A percentile compares a stretch with the other conserved stretches of the same genome.
These are phyloP conservation scores for Gallinago solitaria DNA, from an alignment of 2,797 vertebrate species.

Conservation along the genomic window DNA sequence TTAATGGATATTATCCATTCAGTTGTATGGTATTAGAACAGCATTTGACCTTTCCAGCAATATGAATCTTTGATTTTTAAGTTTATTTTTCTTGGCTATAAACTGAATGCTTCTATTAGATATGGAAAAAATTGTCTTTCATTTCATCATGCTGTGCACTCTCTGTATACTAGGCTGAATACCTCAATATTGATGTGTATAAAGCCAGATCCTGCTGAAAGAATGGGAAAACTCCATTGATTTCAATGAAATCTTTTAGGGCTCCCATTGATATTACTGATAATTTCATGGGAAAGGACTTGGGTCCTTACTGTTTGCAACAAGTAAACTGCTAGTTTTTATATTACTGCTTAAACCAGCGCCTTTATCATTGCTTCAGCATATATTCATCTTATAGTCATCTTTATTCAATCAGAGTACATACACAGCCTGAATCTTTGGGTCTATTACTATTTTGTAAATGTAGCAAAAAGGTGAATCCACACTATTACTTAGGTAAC, in stretches of 20 bases:
- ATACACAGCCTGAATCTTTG: neutral
- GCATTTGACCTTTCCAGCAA: conserved; percentile 31
- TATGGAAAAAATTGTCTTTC: neutral
- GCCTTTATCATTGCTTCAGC: neutral
- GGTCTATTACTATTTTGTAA: neutral
- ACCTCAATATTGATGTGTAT: neutral
- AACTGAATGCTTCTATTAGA: neutral
- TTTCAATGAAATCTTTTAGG: neutral
- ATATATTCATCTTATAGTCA: neutral
- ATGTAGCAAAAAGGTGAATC: neutral
- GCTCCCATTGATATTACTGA: neutral
- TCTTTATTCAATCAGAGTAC: neutral
- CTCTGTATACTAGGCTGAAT: neutral
- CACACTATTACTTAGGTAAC: neutral
- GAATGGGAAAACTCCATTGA: neutral
- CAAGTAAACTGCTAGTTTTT: neutral
- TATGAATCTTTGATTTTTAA: neutral
- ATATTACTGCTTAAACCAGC: neutral
- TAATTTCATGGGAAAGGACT: neutral
- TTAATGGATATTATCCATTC: conserved; percentile 53
- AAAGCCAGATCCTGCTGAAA: neutral
- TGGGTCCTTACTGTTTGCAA: neutral
- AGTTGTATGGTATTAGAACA: conserved; percentile 16
- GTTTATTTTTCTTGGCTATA: neutral
- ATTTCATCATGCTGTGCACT: conserved; percentile 4